phyloP scores from a whole-genome alignment of 2,113 vertebrate genomes.

The Catagonus wagneri region DNA sequence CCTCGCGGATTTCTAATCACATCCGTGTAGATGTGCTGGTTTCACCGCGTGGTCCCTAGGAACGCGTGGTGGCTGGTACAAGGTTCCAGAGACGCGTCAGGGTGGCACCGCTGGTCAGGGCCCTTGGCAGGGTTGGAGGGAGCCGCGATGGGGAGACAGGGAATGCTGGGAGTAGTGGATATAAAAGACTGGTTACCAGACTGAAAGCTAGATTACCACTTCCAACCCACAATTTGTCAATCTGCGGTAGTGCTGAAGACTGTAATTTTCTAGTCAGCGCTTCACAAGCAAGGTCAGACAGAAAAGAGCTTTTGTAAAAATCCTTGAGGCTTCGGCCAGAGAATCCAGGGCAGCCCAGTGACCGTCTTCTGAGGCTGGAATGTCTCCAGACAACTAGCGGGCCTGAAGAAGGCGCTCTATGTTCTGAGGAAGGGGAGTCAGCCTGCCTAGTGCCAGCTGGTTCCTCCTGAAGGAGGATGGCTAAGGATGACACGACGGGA shows the following conservation, averaged over 20 bases:
- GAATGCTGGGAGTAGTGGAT: slow-evolving; percentile 48
- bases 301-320: slow-evolving; percentile 77
- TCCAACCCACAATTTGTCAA: slow-evolving; percentile 86
- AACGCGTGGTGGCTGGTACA: fast-evolving
- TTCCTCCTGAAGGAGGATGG: slow-evolving; percentile 40
- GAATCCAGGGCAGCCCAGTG: background rate
- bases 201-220: slow-evolving; percentile 81
- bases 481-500: background rate
- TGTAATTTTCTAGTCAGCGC: slow-evolving; percentile 84
- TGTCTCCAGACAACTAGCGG: slow-evolving; percentile 26
- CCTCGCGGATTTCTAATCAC: background rate
- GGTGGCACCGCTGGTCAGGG: background rate
- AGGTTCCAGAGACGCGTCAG: fast-evolving
- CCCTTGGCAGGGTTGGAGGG: background rate
- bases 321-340: slow-evolving; percentile 73
- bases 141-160: background rate
- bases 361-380: slow-evolving; percentile 58
- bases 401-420: slow-evolving; percentile 36
- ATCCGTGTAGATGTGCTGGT: fast-evolving
- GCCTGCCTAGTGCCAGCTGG: slow-evolving; percentile 26
- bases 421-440: slow-evolving; percentile 53
- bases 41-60: background rate
- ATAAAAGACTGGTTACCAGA: slow-evolving; percentile 79
- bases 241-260: slow-evolving; percentile 76
- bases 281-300: slow-evolving; percentile 85